These are phyloP conservation scores for Pediacus dermestoides DNA, from an alignment of 2,888 invertebrate genomes.

Conservation along the genomic window DNA sequence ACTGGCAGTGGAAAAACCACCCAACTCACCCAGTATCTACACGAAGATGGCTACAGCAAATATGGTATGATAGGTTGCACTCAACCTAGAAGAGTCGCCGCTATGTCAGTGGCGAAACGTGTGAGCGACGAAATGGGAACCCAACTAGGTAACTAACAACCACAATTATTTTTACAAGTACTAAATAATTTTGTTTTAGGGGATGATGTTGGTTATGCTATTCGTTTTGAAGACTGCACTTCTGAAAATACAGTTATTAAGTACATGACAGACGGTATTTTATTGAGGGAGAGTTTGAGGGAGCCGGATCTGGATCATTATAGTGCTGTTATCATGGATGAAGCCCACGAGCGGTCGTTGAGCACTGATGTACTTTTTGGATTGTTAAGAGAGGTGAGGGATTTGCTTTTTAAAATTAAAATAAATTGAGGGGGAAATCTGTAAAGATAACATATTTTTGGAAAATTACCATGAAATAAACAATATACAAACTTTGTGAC, in stretches of 20 bases:
- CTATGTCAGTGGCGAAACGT: slow-evolving; percentile 98
- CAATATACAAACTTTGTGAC: no score
- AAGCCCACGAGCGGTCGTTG: slow-evolving; percentile 96
- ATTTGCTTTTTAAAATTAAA: slow-evolving; percentile 1
- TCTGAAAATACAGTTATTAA: slow-evolving; percentile 89
- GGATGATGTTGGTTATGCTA: slow-evolving; percentile 95
- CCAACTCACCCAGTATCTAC: slow-evolving; percentile 93
- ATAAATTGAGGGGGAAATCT: no score
- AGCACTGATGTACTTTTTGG: slow-evolving; percentile 99
- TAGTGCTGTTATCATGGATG: slow-evolving; percentile 98
- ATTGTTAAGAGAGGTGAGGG: slow-evolving; percentile 65
- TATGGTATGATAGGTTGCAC: slow-evolving; percentile 92
- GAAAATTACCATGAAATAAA: no score
- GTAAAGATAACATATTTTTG: no score
- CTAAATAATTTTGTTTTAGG: slow-evolving; percentile 18
- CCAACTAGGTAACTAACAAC: slow-evolving; percentile 60
- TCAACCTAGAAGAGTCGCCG: slow-evolving; percentile 95
- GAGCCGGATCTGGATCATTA: slow-evolving; percentile 97
- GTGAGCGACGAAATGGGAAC: slow-evolving; percentile 97
- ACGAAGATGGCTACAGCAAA: slow-evolving; percentile 93
- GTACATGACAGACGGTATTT: slow-evolving; percentile 99
- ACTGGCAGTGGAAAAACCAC: slow-evolving; percentile 98
- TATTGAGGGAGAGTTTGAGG: slow-evolving; percentile 90
- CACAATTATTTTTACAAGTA: neutral
- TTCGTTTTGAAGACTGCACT: slow-evolving; percentile 99